Base-by-base conservation (phyloP, 2,888 invertebrate genomes). In the Invenusta paracnida region DNA sequence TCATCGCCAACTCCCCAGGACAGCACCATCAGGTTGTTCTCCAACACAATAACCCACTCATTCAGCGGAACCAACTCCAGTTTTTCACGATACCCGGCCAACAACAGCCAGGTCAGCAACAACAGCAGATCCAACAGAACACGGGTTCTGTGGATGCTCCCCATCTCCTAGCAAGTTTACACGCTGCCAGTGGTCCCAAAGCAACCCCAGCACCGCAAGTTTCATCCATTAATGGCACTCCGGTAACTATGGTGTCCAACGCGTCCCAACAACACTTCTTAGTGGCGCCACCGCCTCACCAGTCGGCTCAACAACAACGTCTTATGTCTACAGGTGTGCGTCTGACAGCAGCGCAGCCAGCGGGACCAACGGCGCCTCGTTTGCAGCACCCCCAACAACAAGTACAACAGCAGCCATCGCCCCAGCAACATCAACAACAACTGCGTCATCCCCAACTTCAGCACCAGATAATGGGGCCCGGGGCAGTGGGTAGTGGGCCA, bases 401-500 rank as follows among this genome's bases (percentile, higher is more conserved):
- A 25, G n/a, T n/a, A n/a, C n/a, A n/a, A n/a, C n/a, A n/a, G n/a
- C n/a, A n/a, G n/a, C n/a, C n/a, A n/a, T n/a, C n/a, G n/a, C n/a
- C n/a, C n/a, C n/a, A n/a, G n/a, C n/a, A n/a, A n/a, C n/a, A n/a
- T n/a, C n/a, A n/a, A n/a, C n/a, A n/a, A n/a, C 73, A 73, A 23
- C 73, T 13, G 11, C 5, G 73, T 13, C 73, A 73, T 25, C 17
- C 73, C 5, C 73, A 73, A 23, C 5, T 73, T 2, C 73, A 73
- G 73, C 73, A 73, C 73, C 73, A 73, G 27, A 73, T 73, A 13
- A 73, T 73, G 73, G 23, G n/a, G n/a, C n/a, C n/a, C n/a, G n/a
- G n/a, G n/a, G n/a, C n/a, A n/a, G n/a, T n/a, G n/a, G n/a, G n/a
- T n/a, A n/a, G n/a, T n/a, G n/a, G n/a, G n/a, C n/a, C n/a, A n/a